Base-by-base conservation (phyloP, 2,113 vertebrate species). In the Psilopsiagon aymara region DNA sequence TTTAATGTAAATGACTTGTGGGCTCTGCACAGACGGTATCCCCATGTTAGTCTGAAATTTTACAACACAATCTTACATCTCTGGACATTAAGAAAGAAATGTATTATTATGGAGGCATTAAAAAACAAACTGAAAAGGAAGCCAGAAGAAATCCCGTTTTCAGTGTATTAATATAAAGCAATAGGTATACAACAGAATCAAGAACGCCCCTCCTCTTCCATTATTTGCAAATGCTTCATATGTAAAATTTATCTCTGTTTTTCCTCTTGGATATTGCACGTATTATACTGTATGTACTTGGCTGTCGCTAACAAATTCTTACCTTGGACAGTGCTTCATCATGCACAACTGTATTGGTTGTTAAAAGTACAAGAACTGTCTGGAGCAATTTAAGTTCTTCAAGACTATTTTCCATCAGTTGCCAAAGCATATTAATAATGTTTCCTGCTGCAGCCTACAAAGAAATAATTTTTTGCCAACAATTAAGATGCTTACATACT, bases 351-450 rank as follows among this genome's bases (percentile, higher is more conserved):
- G 99, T 99, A 97, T 99, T 99, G 74, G 99, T 99, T 83, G 99
- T 99, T 66, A 99, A 94, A 94, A 99, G 98, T 47, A 99, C 99
- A 86, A 99, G 99, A 93, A 99, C 99, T 4, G 99, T 99, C 97
- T 99, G 99, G 57, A 99, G 98, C 31, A 99, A 98, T 83, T 99
- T 99, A 67, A 99, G 98, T 98, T 99, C 99, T 98, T 99, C 99
- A 91, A 99, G 98, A 82, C 99, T 99, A 74, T 99, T 99, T 97
- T 99, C 99, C 99, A 99, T 99, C 95, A 99, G 98, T 95, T 99
- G 99, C 99, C 99, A 99, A 96, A 99, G 97, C 99, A 99, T 99
- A 97, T 99, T 99, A 97, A 99, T 99, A 95, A 99, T 99, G 98
- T 99, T 99, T 93, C 99, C 99, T 35, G 99, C 99, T 47, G 99